Base-by-base conservation (phyloP, 2,113 vertebrate genomes). In the Poecile atricapillus region DNA sequence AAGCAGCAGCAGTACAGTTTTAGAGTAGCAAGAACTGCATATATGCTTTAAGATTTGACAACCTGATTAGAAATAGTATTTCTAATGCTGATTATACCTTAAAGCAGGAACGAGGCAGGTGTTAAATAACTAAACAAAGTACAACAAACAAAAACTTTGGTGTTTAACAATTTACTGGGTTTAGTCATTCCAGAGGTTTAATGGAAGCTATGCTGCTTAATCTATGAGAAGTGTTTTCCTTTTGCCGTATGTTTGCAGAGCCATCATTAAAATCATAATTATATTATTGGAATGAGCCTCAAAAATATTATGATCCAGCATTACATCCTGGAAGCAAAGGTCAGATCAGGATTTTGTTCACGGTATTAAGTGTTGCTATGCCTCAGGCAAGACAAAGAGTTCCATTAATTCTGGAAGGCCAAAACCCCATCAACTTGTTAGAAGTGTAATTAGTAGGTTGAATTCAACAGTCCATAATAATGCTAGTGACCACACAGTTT, bases 121-220 rank as follows among this genome's bases (percentile, higher is more conserved):
- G 65, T 86, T 92, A 95, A 97, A 97, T 97, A 97, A 97, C 97
- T 95, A 41, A 97, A 83, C 46, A 83, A 96, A 94, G 15, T 39
- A 81, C 35, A 95, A 81, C 47, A 94, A 96, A 94, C 64, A 60
- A 94, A 89, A 28, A 47, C 49, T 86, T 83, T 11, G 1, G 24
- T 68, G n/a, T 31, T 89, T 81, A 95, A 90, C 56, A 85, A 46
- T 86, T 76, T 64, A 73, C 46, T 73, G 67, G 3, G 56, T 35
- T 83, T 25, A 86, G 74, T 65, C 10, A 39, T 70, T 87, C 47
- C 81, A 84, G 47, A 62, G 41, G 41, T 77, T 95, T 95, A 97
- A 96, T 87, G 71, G 76, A 90, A 97, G 70, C 85, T 76, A 56
- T 53, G 65, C 73, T 96, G 86, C 78, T 96, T 97, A 73, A 94